Evolutionary conservation across 2,113 vertebrate species (phyloP).

Genomic region (Cottus gobio): DNA sequence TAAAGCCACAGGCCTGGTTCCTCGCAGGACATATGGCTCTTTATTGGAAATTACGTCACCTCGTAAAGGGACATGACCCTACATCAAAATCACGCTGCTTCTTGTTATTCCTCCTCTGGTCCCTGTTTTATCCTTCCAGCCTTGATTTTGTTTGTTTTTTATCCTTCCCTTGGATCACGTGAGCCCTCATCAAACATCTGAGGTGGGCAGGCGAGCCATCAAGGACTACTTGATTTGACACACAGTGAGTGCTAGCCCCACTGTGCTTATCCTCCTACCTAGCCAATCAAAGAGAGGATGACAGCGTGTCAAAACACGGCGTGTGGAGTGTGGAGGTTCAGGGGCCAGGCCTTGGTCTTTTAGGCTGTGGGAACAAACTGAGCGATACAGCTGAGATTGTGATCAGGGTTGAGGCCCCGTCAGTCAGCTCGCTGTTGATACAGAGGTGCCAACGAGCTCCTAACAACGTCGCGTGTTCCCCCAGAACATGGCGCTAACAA

Average conservation of each 20-base stretch:
- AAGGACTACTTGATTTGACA: slow-evolving; percentile 49
- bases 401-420: slow-evolving; percentile 28
- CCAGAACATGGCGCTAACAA: slow-evolving; percentile 48
- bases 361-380: slow-evolving; percentile 42
- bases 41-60: slow-evolving; percentile 75
- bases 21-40: slow-evolving; percentile 42
- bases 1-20: slow-evolving; percentile 11
- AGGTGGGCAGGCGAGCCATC: slow-evolving; percentile 19
- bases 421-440: slow-evolving; percentile 48
- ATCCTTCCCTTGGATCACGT: slow-evolving; percentile 24
- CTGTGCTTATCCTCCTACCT: slow-evolving; percentile 18
- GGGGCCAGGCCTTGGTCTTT: slow-evolving; percentile 18
- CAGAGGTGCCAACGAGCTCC: slow-evolving; percentile 49
- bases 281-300: slow-evolving; percentile 18
- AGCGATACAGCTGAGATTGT: slow-evolving; percentile 42
- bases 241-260: slow-evolving; percentile 11
- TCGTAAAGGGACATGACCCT: slow-evolving; percentile 68
- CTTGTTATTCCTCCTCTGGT: slow-evolving; percentile 54
- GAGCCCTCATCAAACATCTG: slow-evolving; percentile 34
- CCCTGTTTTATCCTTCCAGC: background rate
- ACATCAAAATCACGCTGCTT: slow-evolving; percentile 55
- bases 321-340: slow-evolving; percentile 43
- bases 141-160: slow-evolving; percentile 51
- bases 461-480: slow-evolving; percentile 60
- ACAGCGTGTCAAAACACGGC: slow-evolving; percentile 71